A percentile compares a stretch with the other conserved stretches of the same genome.
Conservation (phyloP, 2,797 vertebrate species). For the Anomalospiza imberbis region DNA sequence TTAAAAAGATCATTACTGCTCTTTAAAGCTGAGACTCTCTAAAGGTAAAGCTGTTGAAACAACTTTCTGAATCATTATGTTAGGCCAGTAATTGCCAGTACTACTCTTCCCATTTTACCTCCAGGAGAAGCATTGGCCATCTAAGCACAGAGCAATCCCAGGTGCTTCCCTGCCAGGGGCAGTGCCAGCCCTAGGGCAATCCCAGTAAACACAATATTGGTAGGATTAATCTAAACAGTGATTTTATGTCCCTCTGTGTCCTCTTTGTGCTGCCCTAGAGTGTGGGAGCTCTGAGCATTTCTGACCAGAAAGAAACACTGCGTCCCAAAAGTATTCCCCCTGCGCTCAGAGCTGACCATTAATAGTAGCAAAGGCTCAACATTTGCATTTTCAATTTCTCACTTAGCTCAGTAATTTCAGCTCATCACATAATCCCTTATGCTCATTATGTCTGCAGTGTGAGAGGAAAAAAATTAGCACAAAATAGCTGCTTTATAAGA, state of each 20-base stretch:
- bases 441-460: neutral
- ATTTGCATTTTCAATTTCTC: neutral
- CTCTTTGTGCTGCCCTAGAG: neutral
- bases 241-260: neutral
- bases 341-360: neutral
- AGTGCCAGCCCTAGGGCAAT: neutral
- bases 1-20: neutral
- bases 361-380: neutral
- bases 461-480: neutral
- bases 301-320: neutral
- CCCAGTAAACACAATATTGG: neutral
- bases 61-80: conserved; percentile 2
- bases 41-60: neutral
- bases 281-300: neutral
- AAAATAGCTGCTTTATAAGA: neutral
- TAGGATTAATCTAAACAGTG: fast-evolving
- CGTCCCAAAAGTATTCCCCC: neutral
- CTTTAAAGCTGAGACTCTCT: neutral
- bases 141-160: neutral
- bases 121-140: neutral
- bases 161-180: neutral
- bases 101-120: neutral
- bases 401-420: conserved; percentile 13
- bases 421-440: neutral
- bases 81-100: neutral